A percentile compares a stretch with the other conserved stretches of the same genome.
phyloP scores from a whole-genome alignment of 64 coral and sea anemone species.

The Platygyra sinensis region DNA sequence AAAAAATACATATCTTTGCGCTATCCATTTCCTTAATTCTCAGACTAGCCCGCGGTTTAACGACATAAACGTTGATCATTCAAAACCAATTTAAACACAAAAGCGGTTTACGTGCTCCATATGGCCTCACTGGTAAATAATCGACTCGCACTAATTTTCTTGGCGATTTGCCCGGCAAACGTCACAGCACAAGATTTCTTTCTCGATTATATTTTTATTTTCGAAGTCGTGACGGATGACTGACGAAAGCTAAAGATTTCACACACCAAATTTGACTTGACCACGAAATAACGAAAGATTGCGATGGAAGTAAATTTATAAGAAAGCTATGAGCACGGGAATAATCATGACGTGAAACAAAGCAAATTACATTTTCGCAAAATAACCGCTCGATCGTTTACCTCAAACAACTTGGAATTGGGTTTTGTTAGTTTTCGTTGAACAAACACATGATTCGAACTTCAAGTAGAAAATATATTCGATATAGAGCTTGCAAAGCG shows the following conservation, averaged over 20 bases:
- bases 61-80: not conserved
- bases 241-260: no score
- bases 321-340: not conserved
- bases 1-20: not conserved
- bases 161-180: not conserved
- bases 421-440: not conserved
- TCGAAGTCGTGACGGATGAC: no score
- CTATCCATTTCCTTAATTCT: not conserved
- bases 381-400: not conserved
- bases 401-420: not conserved
- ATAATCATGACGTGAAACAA: not conserved
- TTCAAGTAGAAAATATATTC: not conserved
- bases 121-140: not conserved
- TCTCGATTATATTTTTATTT: no score
- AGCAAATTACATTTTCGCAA: not conserved
- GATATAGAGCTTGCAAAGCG: not conserved
- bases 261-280: not conserved
- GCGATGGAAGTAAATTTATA: not conserved
- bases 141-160: not conserved
- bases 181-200: no score
- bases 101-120: conserved; percentile 4
- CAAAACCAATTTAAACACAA: not conserved
- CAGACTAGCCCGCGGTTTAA: not conserved
- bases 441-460: no score
- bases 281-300: not conserved